Evolutionary conservation across 2,797 vertebrate species (phyloP), one percentile per base, ranked within the genome.

Genomic region (Rhabdomys pumilio): DNA sequence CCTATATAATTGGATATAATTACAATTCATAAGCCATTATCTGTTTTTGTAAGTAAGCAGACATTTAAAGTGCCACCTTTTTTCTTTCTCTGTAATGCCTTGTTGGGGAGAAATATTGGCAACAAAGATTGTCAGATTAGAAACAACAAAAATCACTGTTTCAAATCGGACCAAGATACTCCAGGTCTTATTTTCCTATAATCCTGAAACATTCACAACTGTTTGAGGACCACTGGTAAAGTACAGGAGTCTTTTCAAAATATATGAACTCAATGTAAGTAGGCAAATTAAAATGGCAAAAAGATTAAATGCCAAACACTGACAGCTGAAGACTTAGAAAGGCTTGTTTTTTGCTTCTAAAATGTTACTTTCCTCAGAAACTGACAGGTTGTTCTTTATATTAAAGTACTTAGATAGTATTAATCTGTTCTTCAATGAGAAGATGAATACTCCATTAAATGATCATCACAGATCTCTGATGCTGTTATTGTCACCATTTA

Each of bases 401-500:
- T 92, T 89, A 95, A 97, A 89, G 95, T 90, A 92, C 83, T 90
- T 89, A 96, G 26, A 65, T 57, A 95, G 92, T 93, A 94, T 96
- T 89, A 96, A 93, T 90, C 92, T 88, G 80, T 84, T 93, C 85
- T 82, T 97, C 93, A 96, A 34, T 90, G 63, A 97, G 85, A 65
- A 94, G 82, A 94, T 57, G 57, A 96, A 24, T 87, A 61, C 41
- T 94, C 76, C 84, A 69, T 92, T 96, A 90, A 90, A 95, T 91
- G 91, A 89, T 94, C 91, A 96, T 83, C 94, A 96, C 80, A 93
- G 91, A 90, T 90, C 86, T 87, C 93, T 95, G 85, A 95, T 89
- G 96, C 77, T 97, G 72, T 80, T 95, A 57, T 87, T 97, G 83
- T 96, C 96, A 96, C 59, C 69, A 96, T 88, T 81, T 90, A 89